A percentile compares a stretch with the other conserved stretches of the same genome.
These are phyloP conservation scores for Macrosoma leucophasiata DNA, from an alignment of 2,888 invertebrate genomes.

Conservation along the genomic window DNA sequence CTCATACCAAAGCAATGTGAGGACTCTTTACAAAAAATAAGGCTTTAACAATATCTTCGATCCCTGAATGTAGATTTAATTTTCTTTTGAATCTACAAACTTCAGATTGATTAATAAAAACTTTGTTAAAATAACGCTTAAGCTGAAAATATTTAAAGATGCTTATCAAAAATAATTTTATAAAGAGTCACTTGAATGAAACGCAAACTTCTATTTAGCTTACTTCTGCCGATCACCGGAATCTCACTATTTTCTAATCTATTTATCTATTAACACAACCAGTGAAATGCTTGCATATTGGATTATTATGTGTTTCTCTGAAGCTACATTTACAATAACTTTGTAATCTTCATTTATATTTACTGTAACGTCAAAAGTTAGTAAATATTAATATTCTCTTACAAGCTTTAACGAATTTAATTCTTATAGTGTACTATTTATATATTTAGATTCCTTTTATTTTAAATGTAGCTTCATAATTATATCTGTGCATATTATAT, in stretches of 20 bases:
- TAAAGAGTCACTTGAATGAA: conserved; percentile 51
- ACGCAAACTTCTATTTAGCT: conserved; percentile 56
- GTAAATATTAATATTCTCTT: conserved; percentile 7
- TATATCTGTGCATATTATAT: conserved; percentile 38
- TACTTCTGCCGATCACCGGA: conserved; percentile 40
- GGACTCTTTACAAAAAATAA: conserved; percentile 58
- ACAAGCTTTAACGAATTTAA: background rate
- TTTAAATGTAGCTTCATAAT: conserved; percentile 36
- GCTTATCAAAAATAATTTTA: conserved; percentile 25
- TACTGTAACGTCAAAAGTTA: background rate
- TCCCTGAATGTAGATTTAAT: no score
- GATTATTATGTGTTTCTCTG: conserved; percentile 46
- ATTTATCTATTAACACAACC: conserved; percentile 42
- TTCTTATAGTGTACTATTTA: background rate
- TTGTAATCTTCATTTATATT: background rate
- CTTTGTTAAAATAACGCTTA: no score
- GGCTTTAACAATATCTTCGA: no score
- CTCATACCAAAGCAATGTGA: conserved; percentile 26
- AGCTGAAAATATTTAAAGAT: no score
- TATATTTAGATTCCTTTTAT: background rate
- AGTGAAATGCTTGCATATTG: conserved; percentile 57
- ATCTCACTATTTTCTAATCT: conserved; percentile 44
- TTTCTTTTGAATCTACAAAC: no score
- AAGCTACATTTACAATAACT: conserved; percentile 35
- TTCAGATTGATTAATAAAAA: no score